Conservation (phyloP, 2,113 vertebrate genomes). For the Bufo bufo region DNA sequence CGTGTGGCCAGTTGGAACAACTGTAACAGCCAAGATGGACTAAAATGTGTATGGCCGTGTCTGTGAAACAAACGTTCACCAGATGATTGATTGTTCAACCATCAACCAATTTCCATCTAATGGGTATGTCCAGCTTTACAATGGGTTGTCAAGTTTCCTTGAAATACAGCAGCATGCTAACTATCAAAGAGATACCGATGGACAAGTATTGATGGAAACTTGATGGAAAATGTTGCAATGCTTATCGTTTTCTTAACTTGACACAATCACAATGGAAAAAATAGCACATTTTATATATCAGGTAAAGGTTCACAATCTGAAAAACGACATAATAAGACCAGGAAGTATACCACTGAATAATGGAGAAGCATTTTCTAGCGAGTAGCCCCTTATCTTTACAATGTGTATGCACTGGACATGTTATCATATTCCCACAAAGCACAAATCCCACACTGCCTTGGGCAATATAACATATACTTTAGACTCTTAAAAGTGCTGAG, state of each 20-base stretch:
- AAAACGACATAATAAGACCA: neutral
- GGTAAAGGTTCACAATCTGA: conserved; percentile 27
- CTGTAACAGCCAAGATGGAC: too few relatives aligned
- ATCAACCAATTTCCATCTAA: too few relatives aligned
- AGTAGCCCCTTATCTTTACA: conserved; percentile 38
- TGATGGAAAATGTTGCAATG: neutral
- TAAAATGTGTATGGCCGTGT: too few relatives aligned
- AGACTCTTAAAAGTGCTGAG: conserved; percentile 29
- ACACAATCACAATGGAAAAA: conserved; percentile 21
- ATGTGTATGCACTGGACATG: conserved; percentile 29
- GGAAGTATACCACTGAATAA: neutral
- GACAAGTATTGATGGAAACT: neutral
- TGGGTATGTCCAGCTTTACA: neutral
- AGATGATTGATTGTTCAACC: too few relatives aligned
- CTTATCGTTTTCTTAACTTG: neutral
- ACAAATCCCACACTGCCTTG: conserved; percentile 11
- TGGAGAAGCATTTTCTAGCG: neutral
- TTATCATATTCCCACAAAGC: conserved; percentile 34
- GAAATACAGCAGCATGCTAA: neutral
- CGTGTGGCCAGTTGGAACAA: too few relatives aligned
- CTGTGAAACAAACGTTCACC: too few relatives aligned
- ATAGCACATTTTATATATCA: conserved; percentile 17
- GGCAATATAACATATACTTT: conserved; percentile 34
- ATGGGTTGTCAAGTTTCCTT: neutral
- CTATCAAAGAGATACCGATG: neutral